Base-by-base conservation (phyloP, 2,888 invertebrate species). In the Archaeoteleia sp. region DNA sequence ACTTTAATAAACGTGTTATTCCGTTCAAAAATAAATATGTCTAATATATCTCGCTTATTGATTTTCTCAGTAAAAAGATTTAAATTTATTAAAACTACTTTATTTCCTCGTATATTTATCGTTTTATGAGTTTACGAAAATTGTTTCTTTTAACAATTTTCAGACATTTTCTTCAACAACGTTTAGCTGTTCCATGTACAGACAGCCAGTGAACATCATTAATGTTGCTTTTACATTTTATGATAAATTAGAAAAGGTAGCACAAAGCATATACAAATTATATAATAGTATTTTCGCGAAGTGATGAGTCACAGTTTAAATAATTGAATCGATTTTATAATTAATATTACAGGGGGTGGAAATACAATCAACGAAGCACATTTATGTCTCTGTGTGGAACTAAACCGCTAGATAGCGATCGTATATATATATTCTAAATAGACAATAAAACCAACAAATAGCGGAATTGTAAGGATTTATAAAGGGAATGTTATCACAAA, bases 161-260 rank as follows among this genome's bases (percentile, higher is more conserved):
- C 9, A 20, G 20, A 17, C 20, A 8, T 25, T 12, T 13, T 42
- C 7, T 23, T 42, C 29, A 29, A 42, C 42, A 29, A 42, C 15
- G 7, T 23, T 23, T 23, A 23, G 7, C 7, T 23, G 23, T 23
- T 23, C 7, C n/a, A n/a, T 17, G 9, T 37, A 37, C 37, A 14
- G 5, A 37, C n/a, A 37, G 17, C 9, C 9, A 23, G 7, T 7
- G 7, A 5, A 5, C 7, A 23, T 30, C 1, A 30, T 45, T 45
- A 30, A 17, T 45, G 17, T 10, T 34, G 51, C 37, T 17, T 51
- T 51, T 51, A 51, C 51, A 51, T 51, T 39, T 29, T 20, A 39
- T 51, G 51, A 51, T 29, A 51, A 49, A n/a, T 2, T 29, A 45
- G 15, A 43, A 1, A 23, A 1, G 8, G 12, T 7, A 12, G 25